phyloP scores from a whole-genome alignment of 2,888 invertebrate species.

The Pseudococcus jackbeardsleyi region DNA sequence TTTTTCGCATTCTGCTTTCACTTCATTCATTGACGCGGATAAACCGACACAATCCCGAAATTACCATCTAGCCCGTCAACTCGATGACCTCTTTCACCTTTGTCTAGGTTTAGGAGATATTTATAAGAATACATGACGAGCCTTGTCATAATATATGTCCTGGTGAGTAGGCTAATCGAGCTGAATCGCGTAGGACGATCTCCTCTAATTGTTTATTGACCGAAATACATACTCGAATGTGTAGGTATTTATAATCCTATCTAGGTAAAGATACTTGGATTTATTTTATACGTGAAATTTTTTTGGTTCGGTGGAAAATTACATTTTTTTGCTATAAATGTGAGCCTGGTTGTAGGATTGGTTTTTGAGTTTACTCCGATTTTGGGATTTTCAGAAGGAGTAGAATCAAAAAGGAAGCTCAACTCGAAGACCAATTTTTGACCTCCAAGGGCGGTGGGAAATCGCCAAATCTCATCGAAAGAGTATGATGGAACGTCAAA shows the following conservation, averaged over 20 bases:
- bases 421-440: no score
- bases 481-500: no score
- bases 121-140: background rate
- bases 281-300: no score
- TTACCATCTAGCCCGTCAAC: conserved; percentile 29
- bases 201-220: conserved; percentile 15
- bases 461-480: no score
- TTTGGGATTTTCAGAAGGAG: no score
- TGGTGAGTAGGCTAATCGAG: conserved; percentile 30
- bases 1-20: conserved; percentile 37
- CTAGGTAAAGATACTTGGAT: background rate
- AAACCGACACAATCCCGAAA: background rate
- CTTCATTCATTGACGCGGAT: background rate
- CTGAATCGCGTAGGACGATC: conserved; percentile 17
- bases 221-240: background rate
- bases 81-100: conserved; percentile 25
- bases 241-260: background rate
- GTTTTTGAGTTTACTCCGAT: no score
- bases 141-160: conserved; percentile 1
- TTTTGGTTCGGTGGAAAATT: no score
- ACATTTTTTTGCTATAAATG: no score
- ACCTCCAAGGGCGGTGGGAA: no score
- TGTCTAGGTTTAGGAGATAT: background rate
- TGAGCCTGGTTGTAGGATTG: no score
- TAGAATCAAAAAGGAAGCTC: no score